Evolutionary conservation across 35 echinoderm and acorn worm genomes (phyloP), one percentile per base, ranked within the genome.

Genomic region (Apostichopus californicus): DNA sequence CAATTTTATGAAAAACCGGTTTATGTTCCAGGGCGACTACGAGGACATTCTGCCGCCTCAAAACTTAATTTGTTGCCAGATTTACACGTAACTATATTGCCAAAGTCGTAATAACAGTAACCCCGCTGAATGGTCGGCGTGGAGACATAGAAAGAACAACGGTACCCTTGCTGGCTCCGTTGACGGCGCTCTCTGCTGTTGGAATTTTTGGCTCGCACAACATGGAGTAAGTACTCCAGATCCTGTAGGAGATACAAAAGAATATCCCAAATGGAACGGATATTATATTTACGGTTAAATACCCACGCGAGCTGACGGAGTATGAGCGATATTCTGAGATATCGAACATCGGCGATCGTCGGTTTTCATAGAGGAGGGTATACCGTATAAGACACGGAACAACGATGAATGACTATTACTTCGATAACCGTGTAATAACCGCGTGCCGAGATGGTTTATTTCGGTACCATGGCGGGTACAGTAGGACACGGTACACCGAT

Each of bases 221-320:
- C 64, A 15, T 89, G 86, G 14, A 89, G 86, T 54, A 89, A 89
- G 61, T 89, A 73, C 60, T 89, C 86, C 86, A 89, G 86, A n/a
- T 89, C 86, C 86, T 89, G 63, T 68, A 34, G 68, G 34, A 46
- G 86, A 89, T 73, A 73, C 18, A 54, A 89, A 89, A 26, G 61
- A 89, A 73, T 46, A 85, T 59, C 81, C 81, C 24, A 58, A 83
- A 23, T 85, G 81, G 81, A 60, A 56, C 71, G 17, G 15, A 18
- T 75, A 12, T 7, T 9, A 61, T 12, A 7, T 61, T 61, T 1
- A 9, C 58, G 58, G 58, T 61, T 61, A 61, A 7, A 61, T 61
- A 61, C 5, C 12, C 58, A 61, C 58, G 58, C 12, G 34, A 2
- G 34, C 34, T 46, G 34, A 2, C 34, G 34, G 34, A 46, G 34